A percentile compares a stretch with the other conserved stretches of the same genome.
Conservation (phyloP, 2,113 vertebrate species). For the Ptychochromis oligacanthus region DNA sequence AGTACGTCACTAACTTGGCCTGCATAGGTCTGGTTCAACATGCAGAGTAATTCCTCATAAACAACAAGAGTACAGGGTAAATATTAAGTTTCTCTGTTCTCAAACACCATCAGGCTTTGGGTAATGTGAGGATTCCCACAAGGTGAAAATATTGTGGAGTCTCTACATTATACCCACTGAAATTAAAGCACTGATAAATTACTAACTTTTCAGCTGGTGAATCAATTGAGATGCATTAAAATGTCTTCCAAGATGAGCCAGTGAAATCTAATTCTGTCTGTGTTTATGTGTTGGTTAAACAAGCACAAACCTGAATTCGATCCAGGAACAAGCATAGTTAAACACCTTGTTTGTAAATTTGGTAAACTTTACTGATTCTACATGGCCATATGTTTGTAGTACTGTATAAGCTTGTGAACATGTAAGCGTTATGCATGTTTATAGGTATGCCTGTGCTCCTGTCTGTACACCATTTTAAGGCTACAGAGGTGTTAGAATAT, state of each 20-base stretch:
- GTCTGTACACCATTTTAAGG: conserved; percentile 3
- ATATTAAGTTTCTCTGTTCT: conserved; percentile 31
- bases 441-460: conserved; percentile 2
- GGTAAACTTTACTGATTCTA: neutral
- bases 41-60: conserved; percentile 46
- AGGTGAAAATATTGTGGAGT: neutral
- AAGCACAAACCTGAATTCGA: too few relatives aligned
- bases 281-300: conserved; percentile 17
- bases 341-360: neutral
- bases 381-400: neutral
- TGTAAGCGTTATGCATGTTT: neutral
- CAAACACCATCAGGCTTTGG: neutral
- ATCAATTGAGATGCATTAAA: neutral
- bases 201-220: conserved; percentile 10
- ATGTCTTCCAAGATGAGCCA: neutral
- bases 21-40: conserved; percentile 13
- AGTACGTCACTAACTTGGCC: conserved; percentile 48
- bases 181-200: neutral
- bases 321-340: neutral
- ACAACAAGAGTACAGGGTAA: conserved; percentile 44
- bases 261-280: neutral
- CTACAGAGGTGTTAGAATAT: conserved; percentile 35
- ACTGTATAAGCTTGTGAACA: neutral
- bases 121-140: conserved; percentile 22
- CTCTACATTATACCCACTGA: neutral